Percentiles rank a stretch among this genome's conserved stretches.
Conservation (phyloP, 2,797 vertebrate genomes). For the Valencia hispanica region DNA sequence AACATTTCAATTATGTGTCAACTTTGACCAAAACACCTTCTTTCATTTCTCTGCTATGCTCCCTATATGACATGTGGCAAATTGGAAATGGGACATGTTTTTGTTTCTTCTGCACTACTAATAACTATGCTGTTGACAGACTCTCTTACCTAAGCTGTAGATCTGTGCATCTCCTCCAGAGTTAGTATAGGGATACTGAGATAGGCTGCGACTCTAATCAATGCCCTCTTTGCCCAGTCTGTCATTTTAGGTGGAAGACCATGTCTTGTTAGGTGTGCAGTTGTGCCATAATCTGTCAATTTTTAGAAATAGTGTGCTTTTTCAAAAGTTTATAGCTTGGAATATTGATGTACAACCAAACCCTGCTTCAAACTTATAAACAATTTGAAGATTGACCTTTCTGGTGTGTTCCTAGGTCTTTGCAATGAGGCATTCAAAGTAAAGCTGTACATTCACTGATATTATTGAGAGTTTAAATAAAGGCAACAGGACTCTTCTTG, state of each 20-base stretch:
- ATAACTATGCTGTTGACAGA: too few relatives aligned
- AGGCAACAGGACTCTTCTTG: too few relatives aligned
- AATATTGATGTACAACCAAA: background rate
- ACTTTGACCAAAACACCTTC: too few relatives aligned
- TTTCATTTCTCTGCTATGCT: too few relatives aligned
- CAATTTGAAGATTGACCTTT: background rate
- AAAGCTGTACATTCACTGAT: background rate
- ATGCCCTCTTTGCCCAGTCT: background rate
- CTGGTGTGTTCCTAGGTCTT: background rate
- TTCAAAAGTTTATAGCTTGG: background rate
- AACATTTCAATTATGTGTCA: too few relatives aligned
- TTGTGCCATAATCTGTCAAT: background rate
- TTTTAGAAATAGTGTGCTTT: background rate
- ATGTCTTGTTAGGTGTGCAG: background rate
- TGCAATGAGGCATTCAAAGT: background rate
- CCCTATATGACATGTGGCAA: too few relatives aligned
- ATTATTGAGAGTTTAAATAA: too few relatives aligned
- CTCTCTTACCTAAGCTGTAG: too few relatives aligned
- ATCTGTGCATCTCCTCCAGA: too few relatives aligned
- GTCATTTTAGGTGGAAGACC: background rate
- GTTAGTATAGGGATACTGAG: background rate
- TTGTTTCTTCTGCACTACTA: too few relatives aligned
- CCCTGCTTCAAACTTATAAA: background rate
- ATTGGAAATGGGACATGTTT: too few relatives aligned
- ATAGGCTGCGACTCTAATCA: background rate